phyloP scores from a whole-genome alignment of 1,140 invertebrate species.

The Leptonema lineaticorne region DNA sequence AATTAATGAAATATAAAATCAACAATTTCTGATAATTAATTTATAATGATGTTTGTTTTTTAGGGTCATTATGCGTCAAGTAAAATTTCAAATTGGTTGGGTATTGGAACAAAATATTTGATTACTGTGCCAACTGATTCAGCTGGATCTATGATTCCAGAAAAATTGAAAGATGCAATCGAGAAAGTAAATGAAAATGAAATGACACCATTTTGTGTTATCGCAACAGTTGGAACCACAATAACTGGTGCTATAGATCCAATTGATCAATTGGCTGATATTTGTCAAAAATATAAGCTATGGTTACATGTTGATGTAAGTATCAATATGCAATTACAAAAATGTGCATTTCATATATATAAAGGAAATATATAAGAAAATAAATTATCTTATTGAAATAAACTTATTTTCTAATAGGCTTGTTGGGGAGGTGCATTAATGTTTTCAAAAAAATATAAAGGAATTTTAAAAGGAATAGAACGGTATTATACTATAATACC shows the following conservation, averaged over 20 bases:
- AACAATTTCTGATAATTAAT: background rate
- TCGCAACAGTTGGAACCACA: conserved; percentile 74
- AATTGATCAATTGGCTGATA: conserved; percentile 68
- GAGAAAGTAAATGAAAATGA: conserved; percentile 51
- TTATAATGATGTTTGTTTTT: background rate
- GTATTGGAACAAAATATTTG: conserved; percentile 76
- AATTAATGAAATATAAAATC: conserved; percentile 35
- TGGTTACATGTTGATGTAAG: conserved; percentile 89
- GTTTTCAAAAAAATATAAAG: conserved; percentile 66
- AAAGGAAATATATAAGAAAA: no score
- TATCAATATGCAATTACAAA: no score
- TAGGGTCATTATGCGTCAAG: conserved; percentile 85
- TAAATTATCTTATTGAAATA: no score
- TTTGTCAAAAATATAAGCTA: conserved; percentile 63
- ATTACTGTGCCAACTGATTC: conserved; percentile 68
- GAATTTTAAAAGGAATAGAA: conserved; percentile 67
- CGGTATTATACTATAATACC: conserved; percentile 56
- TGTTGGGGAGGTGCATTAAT: conserved; percentile 81
- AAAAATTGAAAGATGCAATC: conserved; percentile 61
- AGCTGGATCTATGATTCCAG: conserved; percentile 64
- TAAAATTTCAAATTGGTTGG: conserved; percentile 78
- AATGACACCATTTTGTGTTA: conserved; percentile 67
- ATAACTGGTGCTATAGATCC: conserved; percentile 86
- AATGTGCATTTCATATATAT: no score
- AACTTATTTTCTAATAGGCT: conserved; percentile 63